Evolutionary conservation across 1,140 invertebrate genomes (phyloP).

Genomic region (Rhopalosiphum maidis): DNA sequence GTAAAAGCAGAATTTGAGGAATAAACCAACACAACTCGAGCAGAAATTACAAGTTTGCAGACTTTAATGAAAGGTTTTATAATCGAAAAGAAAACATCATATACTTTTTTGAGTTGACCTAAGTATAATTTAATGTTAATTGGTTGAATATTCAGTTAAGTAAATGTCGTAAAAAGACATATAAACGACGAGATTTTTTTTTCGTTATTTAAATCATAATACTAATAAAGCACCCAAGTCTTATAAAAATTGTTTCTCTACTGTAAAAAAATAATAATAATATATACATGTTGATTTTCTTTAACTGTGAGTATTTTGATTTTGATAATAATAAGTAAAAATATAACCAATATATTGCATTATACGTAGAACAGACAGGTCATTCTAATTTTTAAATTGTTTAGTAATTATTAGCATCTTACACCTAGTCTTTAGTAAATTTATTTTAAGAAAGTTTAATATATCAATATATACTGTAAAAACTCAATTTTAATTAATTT

Average conservation of each 20-base stretch:
- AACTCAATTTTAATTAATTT: no score
- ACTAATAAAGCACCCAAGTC: background rate
- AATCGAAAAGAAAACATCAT: background rate
- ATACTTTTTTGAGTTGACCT: background rate
- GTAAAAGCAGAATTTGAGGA: background rate
- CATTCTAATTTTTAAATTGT: background rate
- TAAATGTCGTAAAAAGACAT: background rate
- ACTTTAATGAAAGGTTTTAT: background rate
- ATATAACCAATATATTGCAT: no score
- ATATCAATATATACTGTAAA: background rate
- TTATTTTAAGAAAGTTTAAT: background rate
- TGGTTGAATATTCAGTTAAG: background rate
- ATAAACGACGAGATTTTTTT: background rate
- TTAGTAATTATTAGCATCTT: background rate
- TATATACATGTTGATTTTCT: no score
- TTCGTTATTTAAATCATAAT: background rate
- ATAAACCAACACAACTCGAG: background rate
- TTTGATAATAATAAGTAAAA: no score
- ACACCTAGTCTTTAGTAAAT: background rate
- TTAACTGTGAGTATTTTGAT: no score
- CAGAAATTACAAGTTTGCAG: background rate
- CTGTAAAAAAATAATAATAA: background rate
- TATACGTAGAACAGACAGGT: background rate
- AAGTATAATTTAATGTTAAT: background rate
- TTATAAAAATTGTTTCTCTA: background rate